phyloP scores from a whole-genome alignment of 2,113 vertebrate species.

The Lucifuga dentata region DNA sequence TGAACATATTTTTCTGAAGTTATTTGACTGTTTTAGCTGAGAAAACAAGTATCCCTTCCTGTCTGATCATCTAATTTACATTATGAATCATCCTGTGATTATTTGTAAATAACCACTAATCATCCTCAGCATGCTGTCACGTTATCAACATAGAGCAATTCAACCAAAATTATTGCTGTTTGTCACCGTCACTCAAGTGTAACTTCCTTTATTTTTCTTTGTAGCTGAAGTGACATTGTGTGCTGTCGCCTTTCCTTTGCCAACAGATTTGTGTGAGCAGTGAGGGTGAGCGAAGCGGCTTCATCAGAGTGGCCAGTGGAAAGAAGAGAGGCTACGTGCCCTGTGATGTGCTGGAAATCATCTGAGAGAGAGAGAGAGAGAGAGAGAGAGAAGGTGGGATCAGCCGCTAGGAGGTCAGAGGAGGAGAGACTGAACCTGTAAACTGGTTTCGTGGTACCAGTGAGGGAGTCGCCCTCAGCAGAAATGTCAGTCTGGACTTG shows the following conservation, averaged over 20 bases:
- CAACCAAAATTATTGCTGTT: too few relatives aligned
- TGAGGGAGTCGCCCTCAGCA: constrained; percentile 7
- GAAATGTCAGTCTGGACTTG: constrained; percentile 13
- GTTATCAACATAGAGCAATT: too few relatives aligned
- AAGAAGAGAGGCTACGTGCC: constrained; percentile 96
- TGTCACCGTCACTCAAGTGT: too few relatives aligned
- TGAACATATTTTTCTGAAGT: too few relatives aligned
- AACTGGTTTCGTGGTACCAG: constrained; percentile 9
- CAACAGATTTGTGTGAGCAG: constrained; percentile 92
- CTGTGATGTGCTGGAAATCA: constrained; percentile 89
- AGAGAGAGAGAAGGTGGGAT: neutral
- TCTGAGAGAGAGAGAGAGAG: constrained; percentile 81
- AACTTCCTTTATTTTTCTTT: too few relatives aligned
- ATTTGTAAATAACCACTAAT: too few relatives aligned
- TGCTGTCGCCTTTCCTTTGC: constrained; percentile 1
- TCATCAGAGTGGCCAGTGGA: constrained; percentile 92
- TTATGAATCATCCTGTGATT: too few relatives aligned
- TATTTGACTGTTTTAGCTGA: too few relatives aligned
- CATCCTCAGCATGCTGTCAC: too few relatives aligned
- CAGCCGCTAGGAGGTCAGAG: constrained; percentile 16
- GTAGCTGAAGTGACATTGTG: too few relatives aligned
- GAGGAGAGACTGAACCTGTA: constrained; percentile 1
- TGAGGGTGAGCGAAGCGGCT: constrained; percentile 89
- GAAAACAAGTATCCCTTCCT: too few relatives aligned
- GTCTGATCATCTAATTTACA: too few relatives aligned